Percentiles rank a stretch among this genome's conserved stretches.
Evolutionary conservation across 1,140 invertebrate species (phyloP).

Genomic region (Bicyclus anynana): DNA sequence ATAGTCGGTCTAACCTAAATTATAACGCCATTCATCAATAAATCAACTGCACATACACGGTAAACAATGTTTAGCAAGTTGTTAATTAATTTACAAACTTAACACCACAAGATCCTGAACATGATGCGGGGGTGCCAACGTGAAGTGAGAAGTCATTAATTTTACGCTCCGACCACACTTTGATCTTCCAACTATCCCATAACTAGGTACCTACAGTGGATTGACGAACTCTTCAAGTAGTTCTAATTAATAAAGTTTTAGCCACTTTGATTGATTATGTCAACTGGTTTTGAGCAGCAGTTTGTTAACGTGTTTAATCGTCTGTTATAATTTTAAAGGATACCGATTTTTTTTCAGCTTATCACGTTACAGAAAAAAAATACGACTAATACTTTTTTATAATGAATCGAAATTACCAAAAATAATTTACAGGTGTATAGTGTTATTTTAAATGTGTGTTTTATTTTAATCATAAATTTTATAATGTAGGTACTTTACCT

Average conservation of each 20-base stretch:
- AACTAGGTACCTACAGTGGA: background rate
- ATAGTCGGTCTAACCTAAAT: too few species aligned
- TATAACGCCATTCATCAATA: too few species aligned
- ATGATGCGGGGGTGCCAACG: background rate
- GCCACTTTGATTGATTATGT: background rate
- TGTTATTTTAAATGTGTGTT: too few species aligned
- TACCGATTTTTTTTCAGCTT: too few species aligned
- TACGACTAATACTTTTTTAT: too few species aligned
- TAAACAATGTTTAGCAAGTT: background rate
- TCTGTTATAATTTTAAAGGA: too few species aligned
- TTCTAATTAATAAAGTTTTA: slow-evolving; percentile 8
- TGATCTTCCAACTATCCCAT: slow-evolving; percentile 2
- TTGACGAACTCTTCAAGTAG: background rate
- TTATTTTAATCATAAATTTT: too few species aligned
- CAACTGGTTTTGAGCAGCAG: background rate
- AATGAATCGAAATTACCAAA: too few species aligned
- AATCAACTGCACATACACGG: background rate
- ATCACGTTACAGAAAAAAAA: too few species aligned
- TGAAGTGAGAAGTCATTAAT: slow-evolving; percentile 4
- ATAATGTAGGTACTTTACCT: too few species aligned
- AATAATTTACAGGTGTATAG: too few species aligned
- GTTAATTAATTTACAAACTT: slow-evolving; percentile 3
- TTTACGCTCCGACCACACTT: background rate
- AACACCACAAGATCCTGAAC: background rate
- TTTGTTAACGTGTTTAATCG: too few species aligned